These are phyloP conservation scores for Procambarus virginalis DNA, from an alignment of 1,140 invertebrate genomes.

Conservation along the genomic window DNA sequence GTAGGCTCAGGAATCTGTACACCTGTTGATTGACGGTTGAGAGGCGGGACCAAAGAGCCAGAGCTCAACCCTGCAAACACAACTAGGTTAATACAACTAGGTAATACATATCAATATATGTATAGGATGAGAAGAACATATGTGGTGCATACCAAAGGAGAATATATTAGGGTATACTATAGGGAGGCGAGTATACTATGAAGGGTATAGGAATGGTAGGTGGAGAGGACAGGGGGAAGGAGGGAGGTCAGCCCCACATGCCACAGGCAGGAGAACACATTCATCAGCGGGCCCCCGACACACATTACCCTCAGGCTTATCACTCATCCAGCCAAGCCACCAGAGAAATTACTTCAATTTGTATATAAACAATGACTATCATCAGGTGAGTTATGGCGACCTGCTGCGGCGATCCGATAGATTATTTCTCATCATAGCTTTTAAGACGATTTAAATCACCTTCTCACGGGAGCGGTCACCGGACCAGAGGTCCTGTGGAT, in stretches of 20 bases:
- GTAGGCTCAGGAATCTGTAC: no score
- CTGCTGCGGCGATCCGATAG: slow-evolving; percentile 21
- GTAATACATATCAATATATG: no score
- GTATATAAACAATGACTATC: slow-evolving; percentile 54
- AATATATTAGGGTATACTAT: not conserved
- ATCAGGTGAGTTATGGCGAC: slow-evolving; percentile 32
- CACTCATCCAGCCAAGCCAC: not conserved
- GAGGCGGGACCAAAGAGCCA: no score
- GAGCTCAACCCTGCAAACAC: no score
- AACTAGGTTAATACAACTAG: no score
- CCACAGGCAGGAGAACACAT: not conserved
- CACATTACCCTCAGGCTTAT: slow-evolving; percentile 21
- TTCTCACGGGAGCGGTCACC: slow-evolving; percentile 22
- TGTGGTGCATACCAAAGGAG: not conserved
- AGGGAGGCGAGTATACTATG: not conserved
- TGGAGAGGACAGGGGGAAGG: not conserved
- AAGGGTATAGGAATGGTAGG: not conserved
- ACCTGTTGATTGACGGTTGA: no score
- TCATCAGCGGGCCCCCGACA: slow-evolving; percentile 10
- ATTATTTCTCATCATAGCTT: slow-evolving; percentile 54
- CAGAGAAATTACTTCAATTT: slow-evolving; percentile 45
- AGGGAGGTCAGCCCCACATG: not conserved
- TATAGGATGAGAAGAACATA: not conserved
- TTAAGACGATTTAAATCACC: slow-evolving; percentile 53
- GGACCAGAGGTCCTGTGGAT: not conserved